Conservation (phyloP, 2,888 invertebrate genomes). For the Eurytoma californica region DNA sequence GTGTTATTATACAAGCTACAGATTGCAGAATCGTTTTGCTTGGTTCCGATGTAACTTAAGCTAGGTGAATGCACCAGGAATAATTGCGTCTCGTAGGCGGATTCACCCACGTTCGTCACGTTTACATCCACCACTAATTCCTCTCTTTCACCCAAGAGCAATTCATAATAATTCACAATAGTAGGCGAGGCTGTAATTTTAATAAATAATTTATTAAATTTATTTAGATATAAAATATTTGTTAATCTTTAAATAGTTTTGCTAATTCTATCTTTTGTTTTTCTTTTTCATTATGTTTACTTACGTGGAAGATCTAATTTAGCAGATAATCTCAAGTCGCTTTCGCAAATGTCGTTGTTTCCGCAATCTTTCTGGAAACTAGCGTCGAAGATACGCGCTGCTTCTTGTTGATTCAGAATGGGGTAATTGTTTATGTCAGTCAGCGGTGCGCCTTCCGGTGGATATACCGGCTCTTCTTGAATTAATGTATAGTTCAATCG, state of each 20-base stretch:
- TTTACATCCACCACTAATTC: slow-evolving; percentile 86
- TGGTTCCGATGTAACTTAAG: slow-evolving; percentile 85
- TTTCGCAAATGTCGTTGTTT: slow-evolving; percentile 89
- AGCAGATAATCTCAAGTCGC: slow-evolving; percentile 84
- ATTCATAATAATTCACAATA: slow-evolving; percentile 70
- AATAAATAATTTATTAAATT: slow-evolving; percentile 9
- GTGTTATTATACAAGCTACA: slow-evolving; percentile 84
- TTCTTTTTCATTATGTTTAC: neutral
- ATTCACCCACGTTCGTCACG: slow-evolving; percentile 88
- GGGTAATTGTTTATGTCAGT: slow-evolving; percentile 88
- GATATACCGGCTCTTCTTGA: slow-evolving; percentile 80
- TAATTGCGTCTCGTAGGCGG: slow-evolving; percentile 91
- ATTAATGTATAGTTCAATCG: slow-evolving; percentile 89
- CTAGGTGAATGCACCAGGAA: slow-evolving; percentile 87
- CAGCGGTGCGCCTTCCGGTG: slow-evolving; percentile 76
- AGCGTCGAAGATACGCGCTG: slow-evolving; percentile 87
- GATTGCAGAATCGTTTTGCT: slow-evolving; percentile 76
- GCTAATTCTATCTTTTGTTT: neutral
- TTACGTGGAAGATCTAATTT: slow-evolving; percentile 78
- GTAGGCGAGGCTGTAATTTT: slow-evolving; percentile 66
- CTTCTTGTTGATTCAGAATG: slow-evolving; percentile 91
- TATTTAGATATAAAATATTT: neutral
- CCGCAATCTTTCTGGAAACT: slow-evolving; percentile 96
- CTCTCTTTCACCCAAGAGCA: slow-evolving; percentile 83
- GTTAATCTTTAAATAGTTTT: neutral